A percentile compares a stretch with the other conserved stretches of the same genome.
These are phyloP conservation scores for Syrrhaptes paradoxus DNA, from an alignment of 2,113 vertebrate genomes.

Conservation along the genomic window DNA sequence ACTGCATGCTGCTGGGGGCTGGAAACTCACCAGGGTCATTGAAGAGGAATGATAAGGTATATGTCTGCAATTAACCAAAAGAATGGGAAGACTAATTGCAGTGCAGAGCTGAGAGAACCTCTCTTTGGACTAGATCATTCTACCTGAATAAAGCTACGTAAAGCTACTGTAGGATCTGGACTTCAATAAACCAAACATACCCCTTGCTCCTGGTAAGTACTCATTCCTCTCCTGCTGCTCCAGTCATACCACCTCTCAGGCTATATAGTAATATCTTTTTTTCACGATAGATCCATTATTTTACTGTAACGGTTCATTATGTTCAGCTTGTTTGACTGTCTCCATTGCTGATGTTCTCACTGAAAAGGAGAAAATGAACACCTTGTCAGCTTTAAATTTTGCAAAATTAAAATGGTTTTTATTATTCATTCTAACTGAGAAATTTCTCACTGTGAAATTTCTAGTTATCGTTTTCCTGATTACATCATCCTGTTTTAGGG, in stretches of 20 bases:
- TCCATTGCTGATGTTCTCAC: not conserved
- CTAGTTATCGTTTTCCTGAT: not conserved
- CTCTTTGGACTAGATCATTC: not conserved
- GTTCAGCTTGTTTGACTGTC: not conserved
- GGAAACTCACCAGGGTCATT: not conserved
- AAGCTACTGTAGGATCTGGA: not conserved
- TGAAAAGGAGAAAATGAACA: not conserved
- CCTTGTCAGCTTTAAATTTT: not conserved
- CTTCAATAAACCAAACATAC: not conserved
- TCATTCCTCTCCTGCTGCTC: not conserved
- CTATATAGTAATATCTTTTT: not conserved
- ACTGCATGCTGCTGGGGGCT: not conserved
- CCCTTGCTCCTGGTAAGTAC: not conserved
- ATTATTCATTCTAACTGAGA: not conserved
- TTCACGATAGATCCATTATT: not conserved
- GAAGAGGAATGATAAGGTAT: not conserved
- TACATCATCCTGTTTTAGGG: not conserved
- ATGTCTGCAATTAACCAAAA: constrained; percentile 48
- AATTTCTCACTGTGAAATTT: not conserved
- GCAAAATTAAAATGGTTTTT: not conserved
- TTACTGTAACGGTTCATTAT: not conserved
- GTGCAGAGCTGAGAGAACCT: not conserved
- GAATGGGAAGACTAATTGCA: constrained; percentile 35
- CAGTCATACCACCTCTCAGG: not conserved
- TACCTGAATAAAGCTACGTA: not conserved